Evolutionary conservation across 2,113 vertebrate species (phyloP).

Genomic region (Alexandromys fortis): DNA sequence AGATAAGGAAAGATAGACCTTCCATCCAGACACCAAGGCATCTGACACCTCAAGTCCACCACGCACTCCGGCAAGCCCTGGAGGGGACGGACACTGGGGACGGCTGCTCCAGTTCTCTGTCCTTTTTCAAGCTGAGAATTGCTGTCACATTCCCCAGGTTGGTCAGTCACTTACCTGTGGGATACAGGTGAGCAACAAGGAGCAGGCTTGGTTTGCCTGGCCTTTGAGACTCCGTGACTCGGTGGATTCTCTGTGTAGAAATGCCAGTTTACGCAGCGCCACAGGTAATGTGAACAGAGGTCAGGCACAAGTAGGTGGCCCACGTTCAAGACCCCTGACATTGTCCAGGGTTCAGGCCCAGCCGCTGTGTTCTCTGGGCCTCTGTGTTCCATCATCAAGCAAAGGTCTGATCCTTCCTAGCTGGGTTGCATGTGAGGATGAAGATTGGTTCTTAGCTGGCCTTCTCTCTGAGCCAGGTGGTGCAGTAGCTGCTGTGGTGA

Average conservation of each 20-base stretch:
- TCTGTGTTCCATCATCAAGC: background rate
- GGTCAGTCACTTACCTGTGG: background rate
- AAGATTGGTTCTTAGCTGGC: background rate
- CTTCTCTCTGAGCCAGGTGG: background rate
- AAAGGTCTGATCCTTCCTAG: background rate
- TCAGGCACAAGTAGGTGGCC: background rate
- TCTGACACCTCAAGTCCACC: background rate
- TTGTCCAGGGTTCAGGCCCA: background rate
- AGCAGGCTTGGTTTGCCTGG: background rate
- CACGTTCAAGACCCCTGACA: background rate
- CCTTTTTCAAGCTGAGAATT: background rate
- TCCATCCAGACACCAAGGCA: background rate
- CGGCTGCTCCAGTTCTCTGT: background rate
- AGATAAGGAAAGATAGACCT: background rate
- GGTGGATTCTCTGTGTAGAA: background rate
- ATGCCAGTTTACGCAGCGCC: fast-evolving
- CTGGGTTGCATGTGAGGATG: background rate
- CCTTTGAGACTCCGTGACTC: background rate
- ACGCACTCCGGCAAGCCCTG: fast-evolving
- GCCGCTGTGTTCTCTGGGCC: background rate
- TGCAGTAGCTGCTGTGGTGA: background rate
- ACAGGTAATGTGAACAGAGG: background rate
- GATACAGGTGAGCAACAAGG: background rate
- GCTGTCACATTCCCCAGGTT: background rate
- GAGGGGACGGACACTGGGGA: background rate